Evolutionary conservation across 2,113 vertebrate species (phyloP).

Genomic region (Nyctereutes procyonoides): DNA sequence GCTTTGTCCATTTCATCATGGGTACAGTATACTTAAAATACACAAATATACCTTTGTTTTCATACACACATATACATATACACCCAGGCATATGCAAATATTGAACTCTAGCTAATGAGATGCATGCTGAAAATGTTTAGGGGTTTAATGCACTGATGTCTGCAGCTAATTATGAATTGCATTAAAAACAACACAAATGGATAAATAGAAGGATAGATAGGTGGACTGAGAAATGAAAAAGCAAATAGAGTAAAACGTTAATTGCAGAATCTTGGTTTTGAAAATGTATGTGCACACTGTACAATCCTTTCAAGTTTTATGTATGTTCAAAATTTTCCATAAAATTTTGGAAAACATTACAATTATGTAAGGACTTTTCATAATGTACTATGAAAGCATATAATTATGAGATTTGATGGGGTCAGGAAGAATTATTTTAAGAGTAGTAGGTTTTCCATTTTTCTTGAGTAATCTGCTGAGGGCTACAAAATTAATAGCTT

Average conservation of each 20-base stretch:
- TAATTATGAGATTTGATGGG: not conserved
- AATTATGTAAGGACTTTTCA: not conserved
- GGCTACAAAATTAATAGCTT: not conserved
- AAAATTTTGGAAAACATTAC: not conserved
- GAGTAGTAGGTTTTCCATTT: not conserved
- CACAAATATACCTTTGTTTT: not conserved
- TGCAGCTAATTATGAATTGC: not conserved
- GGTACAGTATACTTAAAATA: not conserved
- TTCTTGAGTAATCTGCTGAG: not conserved
- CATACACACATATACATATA: not conserved
- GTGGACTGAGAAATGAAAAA: not conserved
- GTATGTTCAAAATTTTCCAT: not conserved
- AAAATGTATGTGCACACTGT: not conserved
- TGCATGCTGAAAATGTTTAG: not conserved
- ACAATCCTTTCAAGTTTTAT: not conserved
- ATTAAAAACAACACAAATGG: not conserved
- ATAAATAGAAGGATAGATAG: not conserved
- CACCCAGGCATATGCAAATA: not conserved
- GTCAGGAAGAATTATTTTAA: not conserved
- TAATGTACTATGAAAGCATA: not conserved
- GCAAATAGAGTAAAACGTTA: not conserved
- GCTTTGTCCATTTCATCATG: not conserved
- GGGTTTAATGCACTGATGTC: not conserved
- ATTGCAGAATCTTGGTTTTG: not conserved
- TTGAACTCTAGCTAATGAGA: not conserved